These are phyloP conservation scores for Xenentodon cancila DNA, from an alignment of 2,797 vertebrate genomes.

Conservation along the genomic window DNA sequence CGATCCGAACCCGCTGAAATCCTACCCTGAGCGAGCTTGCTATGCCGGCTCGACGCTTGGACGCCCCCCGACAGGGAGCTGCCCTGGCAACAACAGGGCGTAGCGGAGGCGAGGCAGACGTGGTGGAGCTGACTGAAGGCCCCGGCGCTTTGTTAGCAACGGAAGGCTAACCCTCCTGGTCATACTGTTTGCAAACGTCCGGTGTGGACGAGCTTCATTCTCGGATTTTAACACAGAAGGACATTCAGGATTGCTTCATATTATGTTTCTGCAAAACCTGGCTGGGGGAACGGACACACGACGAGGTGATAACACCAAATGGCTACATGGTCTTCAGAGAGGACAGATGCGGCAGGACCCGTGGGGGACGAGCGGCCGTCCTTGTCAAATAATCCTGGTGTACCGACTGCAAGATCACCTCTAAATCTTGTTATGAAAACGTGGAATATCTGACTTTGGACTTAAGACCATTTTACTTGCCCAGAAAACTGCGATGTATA, in stretches of 20 bases:
- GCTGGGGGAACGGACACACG: too few relatives aligned
- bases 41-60: neutral
- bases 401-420: too few relatives aligned
- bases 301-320: too few relatives aligned
- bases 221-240: neutral
- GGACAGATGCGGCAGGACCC: too few relatives aligned
- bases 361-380: too few relatives aligned
- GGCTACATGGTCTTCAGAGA: too few relatives aligned
- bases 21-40: neutral
- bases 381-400: too few relatives aligned
- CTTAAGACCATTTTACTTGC: neutral
- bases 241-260: neutral
- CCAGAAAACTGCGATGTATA: neutral
- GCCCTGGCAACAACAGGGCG: neutral
- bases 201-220: neutral
- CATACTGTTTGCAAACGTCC: neutral
- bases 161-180: neutral
- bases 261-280: neutral
- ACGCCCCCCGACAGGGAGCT: neutral
- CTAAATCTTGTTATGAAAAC: neutral
- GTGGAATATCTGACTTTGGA: constrained; percentile 3
- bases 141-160: neutral
- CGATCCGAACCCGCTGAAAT: neutral
- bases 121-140: neutral
- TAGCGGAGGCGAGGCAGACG: neutral